A percentile compares a stretch with the other conserved stretches of the same genome.
Conservation (phyloP, 2,797 vertebrate genomes). For the Lithobates sylvaticus region DNA sequence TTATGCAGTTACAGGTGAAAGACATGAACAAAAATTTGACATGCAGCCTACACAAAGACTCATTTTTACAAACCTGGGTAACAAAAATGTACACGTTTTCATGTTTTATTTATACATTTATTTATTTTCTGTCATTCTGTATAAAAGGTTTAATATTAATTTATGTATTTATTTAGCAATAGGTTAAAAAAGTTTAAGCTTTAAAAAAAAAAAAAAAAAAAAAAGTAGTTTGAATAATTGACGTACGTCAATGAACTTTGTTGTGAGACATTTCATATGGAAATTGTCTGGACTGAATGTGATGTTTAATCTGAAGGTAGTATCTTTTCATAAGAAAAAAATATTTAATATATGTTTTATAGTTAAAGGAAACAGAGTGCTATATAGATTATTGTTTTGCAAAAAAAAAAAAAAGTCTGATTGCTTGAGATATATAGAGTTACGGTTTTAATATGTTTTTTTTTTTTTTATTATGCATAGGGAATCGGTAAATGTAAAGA, state of each 20-base stretch:
- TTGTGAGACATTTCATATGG: constrained; percentile 26
- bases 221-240: background rate
- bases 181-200: constrained; percentile 1
- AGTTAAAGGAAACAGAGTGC: background rate
- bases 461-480: background rate
- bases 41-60: background rate
- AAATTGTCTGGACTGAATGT: constrained; percentile 7
- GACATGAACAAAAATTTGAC: background rate
- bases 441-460: background rate
- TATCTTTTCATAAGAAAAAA: constrained; percentile 19
- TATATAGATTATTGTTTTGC: background rate
- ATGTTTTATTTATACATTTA: background rate
- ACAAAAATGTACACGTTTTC: background rate
- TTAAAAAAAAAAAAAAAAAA: background rate
- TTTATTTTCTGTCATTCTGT: background rate
- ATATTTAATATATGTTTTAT: constrained; percentile 49
- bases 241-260: background rate
- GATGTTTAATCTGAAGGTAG: background rate
- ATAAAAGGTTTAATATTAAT: background rate
- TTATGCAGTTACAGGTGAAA: background rate
- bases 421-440: background rate
- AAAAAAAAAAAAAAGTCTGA: background rate
- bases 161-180: constrained; percentile 10
- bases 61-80: background rate
- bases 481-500: background rate